A percentile compares a stretch with the other conserved stretches of the same genome.
Conservation (phyloP, 1,140 invertebrate genomes). For the Drosophila asahinai region DNA sequence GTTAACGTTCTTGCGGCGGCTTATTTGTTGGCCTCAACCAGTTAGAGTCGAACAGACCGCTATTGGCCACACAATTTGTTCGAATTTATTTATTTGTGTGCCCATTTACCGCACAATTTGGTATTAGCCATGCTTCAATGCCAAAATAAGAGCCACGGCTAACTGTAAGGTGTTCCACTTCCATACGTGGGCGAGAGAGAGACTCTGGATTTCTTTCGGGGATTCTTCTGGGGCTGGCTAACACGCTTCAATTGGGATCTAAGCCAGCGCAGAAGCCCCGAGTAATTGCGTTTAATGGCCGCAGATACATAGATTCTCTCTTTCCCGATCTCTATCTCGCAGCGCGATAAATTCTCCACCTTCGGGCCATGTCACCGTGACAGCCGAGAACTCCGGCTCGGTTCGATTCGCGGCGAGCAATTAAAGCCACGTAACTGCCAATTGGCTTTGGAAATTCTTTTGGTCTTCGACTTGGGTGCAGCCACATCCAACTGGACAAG, state of each 20-base stretch:
- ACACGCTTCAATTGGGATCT: constrained; percentile 63
- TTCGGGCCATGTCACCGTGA: constrained; percentile 55
- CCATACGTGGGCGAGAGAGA: constrained; percentile 24
- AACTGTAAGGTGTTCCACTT: constrained; percentile 73
- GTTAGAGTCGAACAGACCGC: constrained; percentile 39
- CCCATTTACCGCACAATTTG: constrained; percentile 69
- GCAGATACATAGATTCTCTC: constrained; percentile 33
- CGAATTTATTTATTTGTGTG: constrained; percentile 76
- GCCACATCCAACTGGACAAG: constrained; percentile 68
- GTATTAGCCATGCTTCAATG: constrained; percentile 52
- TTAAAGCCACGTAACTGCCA: constrained; percentile 73
- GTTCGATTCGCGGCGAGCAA: constrained; percentile 43
- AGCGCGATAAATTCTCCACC: constrained; percentile 46
- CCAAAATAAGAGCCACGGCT: constrained; percentile 40
- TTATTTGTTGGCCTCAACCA: constrained; percentile 57
- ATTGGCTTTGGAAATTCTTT: constrained; percentile 74
- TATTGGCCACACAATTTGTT: constrained; percentile 71
- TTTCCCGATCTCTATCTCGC: neutral
- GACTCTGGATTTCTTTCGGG: constrained; percentile 42
- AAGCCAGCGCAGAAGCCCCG: constrained; percentile 45
- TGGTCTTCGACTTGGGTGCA: constrained; percentile 71
- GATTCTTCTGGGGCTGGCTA: constrained; percentile 31
- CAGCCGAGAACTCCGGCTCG: constrained; percentile 37
- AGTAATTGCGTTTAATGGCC: constrained; percentile 76
- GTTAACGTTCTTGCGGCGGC: constrained; percentile 28